A percentile compares a stretch with the other conserved stretches of the same genome.
Evolutionary conservation across 1,140 invertebrate genomes (phyloP).

Genomic region (Lycorma delicatula): DNA sequence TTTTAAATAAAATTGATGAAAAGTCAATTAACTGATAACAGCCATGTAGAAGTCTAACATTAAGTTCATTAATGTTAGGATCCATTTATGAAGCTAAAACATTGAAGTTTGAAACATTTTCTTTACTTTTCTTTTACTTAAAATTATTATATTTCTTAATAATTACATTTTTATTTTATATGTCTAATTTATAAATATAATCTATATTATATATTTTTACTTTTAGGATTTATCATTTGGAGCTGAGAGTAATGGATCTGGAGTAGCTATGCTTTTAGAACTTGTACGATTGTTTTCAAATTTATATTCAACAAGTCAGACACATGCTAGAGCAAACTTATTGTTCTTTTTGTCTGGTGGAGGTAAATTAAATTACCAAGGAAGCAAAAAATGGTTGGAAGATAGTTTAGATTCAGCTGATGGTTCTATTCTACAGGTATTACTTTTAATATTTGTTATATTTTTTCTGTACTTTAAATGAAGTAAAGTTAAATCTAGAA

Average conservation of each 20-base stretch:
- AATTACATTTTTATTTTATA: too few relatives aligned
- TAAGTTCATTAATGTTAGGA: too few relatives aligned
- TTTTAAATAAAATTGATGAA: too few relatives aligned
- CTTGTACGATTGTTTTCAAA: slow-evolving; percentile 82
- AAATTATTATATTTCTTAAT: too few relatives aligned
- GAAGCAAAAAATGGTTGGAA: slow-evolving; percentile 94
- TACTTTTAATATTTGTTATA: slow-evolving; percentile 37
- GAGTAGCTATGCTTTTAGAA: slow-evolving; percentile 80
- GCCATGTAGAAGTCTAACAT: too few relatives aligned
- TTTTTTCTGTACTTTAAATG: too few relatives aligned
- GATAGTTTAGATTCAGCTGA: slow-evolving; percentile 75
- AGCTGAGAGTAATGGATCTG: slow-evolving; percentile 89
- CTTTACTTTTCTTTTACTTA: too few relatives aligned
- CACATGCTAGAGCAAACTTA: slow-evolving; percentile 76
- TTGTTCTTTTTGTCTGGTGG: slow-evolving; percentile 85
- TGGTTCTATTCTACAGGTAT: slow-evolving; percentile 56
- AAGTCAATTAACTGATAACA: too few relatives aligned
- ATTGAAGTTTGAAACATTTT: too few relatives aligned
- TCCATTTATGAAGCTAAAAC: too few relatives aligned
- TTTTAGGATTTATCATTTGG: slow-evolving; percentile 72
- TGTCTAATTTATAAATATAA: too few relatives aligned
- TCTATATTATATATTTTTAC: slow-evolving; percentile 17
- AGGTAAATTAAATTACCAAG: slow-evolving; percentile 93
- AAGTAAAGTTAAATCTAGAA: too few relatives aligned
- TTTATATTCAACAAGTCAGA: slow-evolving; percentile 73